Evolutionary conservation across 1,140 invertebrate species (phyloP).

Genomic region (Notospermus geniculatus): DNA sequence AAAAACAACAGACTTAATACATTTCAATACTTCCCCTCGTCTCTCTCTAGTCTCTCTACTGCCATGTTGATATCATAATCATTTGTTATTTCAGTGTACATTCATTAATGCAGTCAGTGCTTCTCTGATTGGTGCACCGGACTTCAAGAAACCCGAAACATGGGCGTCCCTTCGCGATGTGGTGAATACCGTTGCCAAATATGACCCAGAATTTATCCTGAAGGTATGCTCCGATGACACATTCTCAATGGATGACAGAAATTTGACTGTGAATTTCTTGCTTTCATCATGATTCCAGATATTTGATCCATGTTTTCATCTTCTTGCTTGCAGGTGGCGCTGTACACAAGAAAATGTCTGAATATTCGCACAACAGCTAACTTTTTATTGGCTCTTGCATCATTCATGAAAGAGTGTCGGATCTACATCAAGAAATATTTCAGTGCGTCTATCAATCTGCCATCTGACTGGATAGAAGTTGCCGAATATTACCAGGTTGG

Average conservation of each 20-base stretch:
- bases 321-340: slow-evolving; percentile 46
- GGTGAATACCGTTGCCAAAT: slow-evolving; percentile 36
- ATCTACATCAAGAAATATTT: slow-evolving; percentile 56
- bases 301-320: slow-evolving; percentile 2
- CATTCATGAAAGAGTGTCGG: slow-evolving; percentile 44
- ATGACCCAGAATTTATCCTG: slow-evolving; percentile 58
- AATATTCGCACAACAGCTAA: slow-evolving; percentile 59
- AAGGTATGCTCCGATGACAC: slow-evolving; percentile 43
- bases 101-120: slow-evolving; percentile 51
- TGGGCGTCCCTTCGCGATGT: slow-evolving; percentile 34
- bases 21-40: background rate
- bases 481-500: slow-evolving; percentile 54
- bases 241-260: background rate
- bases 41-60: background rate
- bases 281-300: background rate
- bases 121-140: slow-evolving; percentile 50
- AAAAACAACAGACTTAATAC: background rate
- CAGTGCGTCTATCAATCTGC: slow-evolving; percentile 46
- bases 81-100: slow-evolving; percentile 30
- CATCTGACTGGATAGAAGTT: slow-evolving; percentile 60
- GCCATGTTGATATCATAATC: background rate
- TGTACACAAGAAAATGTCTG: slow-evolving; percentile 56
- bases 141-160: slow-evolving; percentile 47
- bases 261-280: background rate
- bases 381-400: slow-evolving; percentile 55